phyloP scores from a whole-genome alignment of 2,888 invertebrate genomes.

The Terebella lapidaria region DNA sequence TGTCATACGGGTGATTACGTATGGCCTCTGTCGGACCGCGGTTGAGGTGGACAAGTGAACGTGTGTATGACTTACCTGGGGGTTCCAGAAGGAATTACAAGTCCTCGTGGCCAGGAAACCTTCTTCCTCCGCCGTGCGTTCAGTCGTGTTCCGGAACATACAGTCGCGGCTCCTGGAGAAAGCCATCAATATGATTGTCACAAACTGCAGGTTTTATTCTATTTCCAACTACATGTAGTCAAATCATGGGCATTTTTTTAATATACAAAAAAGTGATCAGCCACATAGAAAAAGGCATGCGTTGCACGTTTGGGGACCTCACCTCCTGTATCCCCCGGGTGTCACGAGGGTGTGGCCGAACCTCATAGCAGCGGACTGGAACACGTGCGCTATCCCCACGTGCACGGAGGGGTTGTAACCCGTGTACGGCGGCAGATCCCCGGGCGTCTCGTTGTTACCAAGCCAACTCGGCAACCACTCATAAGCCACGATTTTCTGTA shows the following conservation, averaged over 20 bases:
- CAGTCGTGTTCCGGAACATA: constrained; percentile 10
- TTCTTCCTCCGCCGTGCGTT: constrained; percentile 9
- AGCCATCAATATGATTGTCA: no score
- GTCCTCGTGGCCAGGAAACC: constrained; percentile 10
- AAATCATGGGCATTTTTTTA: no score
- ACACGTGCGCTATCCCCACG: constrained; percentile 62
- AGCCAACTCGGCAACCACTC: constrained; percentile 92
- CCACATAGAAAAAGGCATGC: no score
- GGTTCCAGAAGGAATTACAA: constrained; percentile 98
- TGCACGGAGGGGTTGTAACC: constrained; percentile 59
- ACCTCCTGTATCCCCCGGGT: constrained; percentile 55
- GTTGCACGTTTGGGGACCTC: background rate
- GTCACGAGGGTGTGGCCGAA: constrained; percentile 62
- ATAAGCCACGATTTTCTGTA: constrained; percentile 85
- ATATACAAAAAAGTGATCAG: no score
- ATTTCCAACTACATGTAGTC: no score
- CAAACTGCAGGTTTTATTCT: no score
- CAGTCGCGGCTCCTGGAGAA: constrained; percentile 51
- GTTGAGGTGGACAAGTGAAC: no score
- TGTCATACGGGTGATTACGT: no score
- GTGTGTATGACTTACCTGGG: constrained; percentile 79
- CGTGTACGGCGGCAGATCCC: constrained; percentile 17
- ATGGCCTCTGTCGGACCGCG: no score
- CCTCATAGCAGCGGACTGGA: constrained; percentile 62
- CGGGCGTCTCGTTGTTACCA: background rate